Percentiles rank a stretch among this genome's conserved stretches.
Evolutionary conservation across 2,888 invertebrate species (phyloP).

Genomic region (Drosophila tanythrix): DNA sequence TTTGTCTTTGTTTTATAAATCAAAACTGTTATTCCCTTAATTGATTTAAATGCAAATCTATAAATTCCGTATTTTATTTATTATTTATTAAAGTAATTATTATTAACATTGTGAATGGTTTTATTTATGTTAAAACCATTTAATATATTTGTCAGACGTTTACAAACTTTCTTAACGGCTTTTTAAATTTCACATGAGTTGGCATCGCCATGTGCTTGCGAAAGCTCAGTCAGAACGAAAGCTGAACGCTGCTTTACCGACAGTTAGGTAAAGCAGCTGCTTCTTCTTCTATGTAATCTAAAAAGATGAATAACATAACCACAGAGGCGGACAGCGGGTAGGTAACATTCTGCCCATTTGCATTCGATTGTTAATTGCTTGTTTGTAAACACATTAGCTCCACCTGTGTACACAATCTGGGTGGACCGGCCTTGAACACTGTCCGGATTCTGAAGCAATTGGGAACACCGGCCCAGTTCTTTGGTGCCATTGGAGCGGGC

Average conservation of each 20-base stretch:
- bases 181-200: slow-evolving; percentile 14
- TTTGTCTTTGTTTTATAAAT: background rate
- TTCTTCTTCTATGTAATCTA: slow-evolving; percentile 42
- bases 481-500: slow-evolving; percentile 86
- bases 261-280: slow-evolving; percentile 30
- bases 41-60: background rate
- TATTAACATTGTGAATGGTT: background rate
- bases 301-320: slow-evolving; percentile 63
- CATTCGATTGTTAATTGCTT: slow-evolving; percentile 24
- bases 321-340: slow-evolving; percentile 70
- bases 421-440: slow-evolving; percentile 86
- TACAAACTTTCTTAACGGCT: background rate
- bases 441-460: slow-evolving; percentile 84
- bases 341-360: slow-evolving; percentile 7
- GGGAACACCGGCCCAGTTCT: slow-evolving; percentile 85
- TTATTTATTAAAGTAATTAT: background rate
- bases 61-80: background rate
- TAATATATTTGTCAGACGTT: background rate
- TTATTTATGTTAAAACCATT: background rate
- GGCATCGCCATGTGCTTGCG: slow-evolving; percentile 32
- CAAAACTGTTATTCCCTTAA: background rate
- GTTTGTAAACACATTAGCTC: slow-evolving; percentile 37
- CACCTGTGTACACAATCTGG: slow-evolving; percentile 70
- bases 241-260: slow-evolving; percentile 36
- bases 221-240: slow-evolving; percentile 27